Base-by-base conservation (phyloP, 2,797 vertebrate species). In the Calcarius lapponicus region DNA sequence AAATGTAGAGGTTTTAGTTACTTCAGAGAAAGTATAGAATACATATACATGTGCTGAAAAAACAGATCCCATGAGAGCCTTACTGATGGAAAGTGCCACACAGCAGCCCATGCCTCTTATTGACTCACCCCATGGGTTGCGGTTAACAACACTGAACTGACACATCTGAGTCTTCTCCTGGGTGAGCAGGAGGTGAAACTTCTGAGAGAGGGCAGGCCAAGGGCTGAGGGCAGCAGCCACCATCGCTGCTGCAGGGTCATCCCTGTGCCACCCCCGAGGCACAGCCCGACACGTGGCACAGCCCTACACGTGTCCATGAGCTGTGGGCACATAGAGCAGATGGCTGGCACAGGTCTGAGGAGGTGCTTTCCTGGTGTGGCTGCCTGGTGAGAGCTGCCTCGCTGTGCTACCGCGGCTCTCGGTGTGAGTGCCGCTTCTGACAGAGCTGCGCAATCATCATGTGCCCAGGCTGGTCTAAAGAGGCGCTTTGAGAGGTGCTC, bases 201-300 rank as follows among this genome's bases (percentile, higher is more conserved):
- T 26, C 28, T 11, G 32, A 40, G 62, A 47, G 11, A n/a, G 22
- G 38, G 24, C 32, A 75, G 29, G 40, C 18, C 32, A 10, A 26
- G 50, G 64, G 56, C n/a, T 4, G 5, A 60, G 81, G 43, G 58
- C 28, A 50, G 45, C 40, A 25, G 32, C 13, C 28, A 21, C 19
- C 29, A 4, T 24, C 0, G 0, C 28, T 0, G 0, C 13, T n/a
- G 42, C 18, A 24, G 25, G 38, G 32, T 56, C 20, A 34, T 29
- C 14, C 61, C 71, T 43, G 31, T 16, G 47, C 45, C 64, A 6
- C 54, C 42, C 60, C 0, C 0, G 29, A 40, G 53, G 62, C 50
- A 50, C 45, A 53, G 2, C 21, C 29, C 28, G 5, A 51, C 17
- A 5, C 18, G 28, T 11, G 50, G 11, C 51, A 53, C 29, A 19